Conservation (phyloP, 2,113 vertebrate species). For the Zeus faber region DNA sequence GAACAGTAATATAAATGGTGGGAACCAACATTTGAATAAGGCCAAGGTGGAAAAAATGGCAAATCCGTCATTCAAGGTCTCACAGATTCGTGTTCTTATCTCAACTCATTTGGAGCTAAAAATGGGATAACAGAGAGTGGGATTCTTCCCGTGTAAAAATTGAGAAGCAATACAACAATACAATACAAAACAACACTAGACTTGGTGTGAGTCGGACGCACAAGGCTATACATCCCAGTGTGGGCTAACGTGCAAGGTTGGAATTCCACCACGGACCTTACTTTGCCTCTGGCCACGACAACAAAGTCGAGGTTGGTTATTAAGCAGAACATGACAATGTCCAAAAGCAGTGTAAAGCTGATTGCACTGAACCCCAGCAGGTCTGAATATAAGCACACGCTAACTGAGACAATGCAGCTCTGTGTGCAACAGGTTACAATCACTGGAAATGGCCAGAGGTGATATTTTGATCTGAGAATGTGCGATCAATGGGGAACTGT, state of each 20-base stretch:
- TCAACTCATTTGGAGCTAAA: slow-evolving; percentile 35
- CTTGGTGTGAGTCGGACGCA: slow-evolving; percentile 24
- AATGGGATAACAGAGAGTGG: too few species aligned
- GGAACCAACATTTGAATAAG: too few species aligned
- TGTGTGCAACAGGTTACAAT: slow-evolving; percentile 14
- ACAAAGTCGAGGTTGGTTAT: slow-evolving; percentile 26
- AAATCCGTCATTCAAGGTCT: too few species aligned
- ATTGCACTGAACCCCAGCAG: slow-evolving; percentile 22
- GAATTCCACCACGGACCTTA: too few species aligned
- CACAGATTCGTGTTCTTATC: slow-evolving; percentile 24
- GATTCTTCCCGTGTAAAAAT: too few species aligned
- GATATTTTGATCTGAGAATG: slow-evolving; percentile 31
- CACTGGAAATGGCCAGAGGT: slow-evolving; percentile 32
- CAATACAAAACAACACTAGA: too few species aligned
- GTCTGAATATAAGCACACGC: slow-evolving; percentile 11
- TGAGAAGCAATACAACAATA: too few species aligned
- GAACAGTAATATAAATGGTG: too few species aligned
- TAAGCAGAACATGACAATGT: slow-evolving; percentile 24
- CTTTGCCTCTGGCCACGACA: too few species aligned
- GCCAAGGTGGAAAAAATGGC: too few species aligned
- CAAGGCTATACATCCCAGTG: slow-evolving; percentile 22
- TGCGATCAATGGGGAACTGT: slow-evolving; percentile 23
- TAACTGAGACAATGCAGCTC: slow-evolving; percentile 18
- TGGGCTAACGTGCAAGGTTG: slow-evolving; percentile 28
- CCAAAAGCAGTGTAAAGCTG: too few species aligned